These are phyloP conservation scores for Mycalesis mineus DNA, from an alignment of 2,888 invertebrate species.

Conservation along the genomic window DNA sequence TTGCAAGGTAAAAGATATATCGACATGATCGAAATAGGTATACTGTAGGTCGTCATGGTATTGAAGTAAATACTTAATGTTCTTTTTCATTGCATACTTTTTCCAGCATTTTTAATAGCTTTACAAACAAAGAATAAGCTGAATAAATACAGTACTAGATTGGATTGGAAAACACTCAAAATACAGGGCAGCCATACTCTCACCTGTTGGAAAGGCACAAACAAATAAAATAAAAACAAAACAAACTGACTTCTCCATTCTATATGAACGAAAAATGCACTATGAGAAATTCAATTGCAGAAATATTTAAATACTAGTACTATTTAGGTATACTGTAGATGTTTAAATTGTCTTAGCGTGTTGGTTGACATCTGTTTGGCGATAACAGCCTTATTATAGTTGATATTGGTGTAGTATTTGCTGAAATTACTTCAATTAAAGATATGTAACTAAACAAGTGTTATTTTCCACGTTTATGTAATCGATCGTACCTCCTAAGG, in stretches of 20 bases:
- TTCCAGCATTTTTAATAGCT: neutral
- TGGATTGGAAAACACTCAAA: neutral
- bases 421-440: conserved; percentile 3
- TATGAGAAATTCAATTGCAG: conserved; percentile 3
- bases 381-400: conserved; percentile 6
- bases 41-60: too few relatives aligned
- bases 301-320: conserved; percentile 18
- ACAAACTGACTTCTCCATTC: conserved; percentile 16
- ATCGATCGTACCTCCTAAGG: too few relatives aligned
- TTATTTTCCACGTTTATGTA: neutral
- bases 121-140: neutral
- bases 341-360: conserved; percentile 3
- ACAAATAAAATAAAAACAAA: conserved; percentile 13
- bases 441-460: neutral
- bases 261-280: neutral
- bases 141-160: neutral
- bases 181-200: neutral
- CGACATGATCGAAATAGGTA: too few relatives aligned
- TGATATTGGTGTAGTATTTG: neutral
- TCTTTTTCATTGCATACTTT: neutral
- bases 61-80: too few relatives aligned
- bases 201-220: conserved; percentile 9
- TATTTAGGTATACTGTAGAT: neutral
- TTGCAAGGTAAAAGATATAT: too few relatives aligned
- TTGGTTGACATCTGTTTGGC: neutral